Evolutionary conservation across 2,797 vertebrate genomes (phyloP).

Genomic region (Heliangelus exortis): DNA sequence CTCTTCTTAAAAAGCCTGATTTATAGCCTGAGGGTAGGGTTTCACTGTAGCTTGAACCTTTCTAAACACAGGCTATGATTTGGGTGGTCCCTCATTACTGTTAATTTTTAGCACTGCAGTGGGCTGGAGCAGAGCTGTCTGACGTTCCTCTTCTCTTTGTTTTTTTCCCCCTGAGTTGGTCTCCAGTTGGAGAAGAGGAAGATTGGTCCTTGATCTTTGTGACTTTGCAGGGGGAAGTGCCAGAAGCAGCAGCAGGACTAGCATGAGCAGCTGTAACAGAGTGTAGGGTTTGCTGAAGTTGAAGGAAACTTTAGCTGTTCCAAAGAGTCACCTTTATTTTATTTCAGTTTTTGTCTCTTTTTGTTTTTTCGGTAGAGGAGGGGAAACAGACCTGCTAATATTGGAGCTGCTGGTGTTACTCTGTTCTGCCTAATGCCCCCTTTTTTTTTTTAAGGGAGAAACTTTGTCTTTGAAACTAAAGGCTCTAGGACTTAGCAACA

Average conservation of each 20-base stretch:
- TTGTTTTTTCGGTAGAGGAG: background rate
- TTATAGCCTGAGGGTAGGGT: background rate
- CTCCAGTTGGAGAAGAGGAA: too few species aligned
- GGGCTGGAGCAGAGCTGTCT: background rate
- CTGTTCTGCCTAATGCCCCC: background rate
- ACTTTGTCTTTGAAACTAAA: background rate
- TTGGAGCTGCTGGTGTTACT: background rate
- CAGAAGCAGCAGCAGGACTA: background rate
- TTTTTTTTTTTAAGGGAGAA: background rate
- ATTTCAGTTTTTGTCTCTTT: background rate
- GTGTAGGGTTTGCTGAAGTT: background rate
- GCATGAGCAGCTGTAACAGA: rapidly evolving
- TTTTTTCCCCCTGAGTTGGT: rapidly evolving
- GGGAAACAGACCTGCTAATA: background rate
- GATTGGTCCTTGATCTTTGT: background rate
- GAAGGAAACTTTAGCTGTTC: background rate
- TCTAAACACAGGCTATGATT: background rate
- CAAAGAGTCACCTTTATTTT: background rate
- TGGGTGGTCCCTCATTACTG: background rate
- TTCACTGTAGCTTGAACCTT: background rate
- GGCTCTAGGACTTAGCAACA: background rate
- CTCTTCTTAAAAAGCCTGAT: background rate
- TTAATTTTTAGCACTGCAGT: background rate
- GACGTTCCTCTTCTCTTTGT: background rate
- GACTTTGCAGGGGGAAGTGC: background rate